Evolutionary conservation across 2,113 vertebrate species (phyloP), one percentile per base, ranked within the genome.

Genomic region (Triplophysa siluroides): DNA sequence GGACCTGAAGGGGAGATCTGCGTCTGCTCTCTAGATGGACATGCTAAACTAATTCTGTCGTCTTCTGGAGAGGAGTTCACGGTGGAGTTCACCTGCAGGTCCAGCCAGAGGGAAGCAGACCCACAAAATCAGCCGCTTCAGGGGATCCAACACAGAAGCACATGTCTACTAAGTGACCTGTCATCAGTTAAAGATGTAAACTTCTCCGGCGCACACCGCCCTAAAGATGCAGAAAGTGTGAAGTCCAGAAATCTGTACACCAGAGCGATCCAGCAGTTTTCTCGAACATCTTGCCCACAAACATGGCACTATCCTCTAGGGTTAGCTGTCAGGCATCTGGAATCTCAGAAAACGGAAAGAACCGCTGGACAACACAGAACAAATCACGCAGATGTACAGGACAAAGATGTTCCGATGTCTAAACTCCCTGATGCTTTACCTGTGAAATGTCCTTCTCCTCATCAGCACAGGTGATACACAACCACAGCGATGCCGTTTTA

Each of bases 401-500:
- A 41, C 58, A 38, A 52, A 78, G 33, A 16, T 45, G 2, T 61
- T 78, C 67, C 75, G 68, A 71, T 58, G 6, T 52, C 91, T 73
- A 10, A 0, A 65, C 90, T 97, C 79, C 95, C 95, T 76, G 82
- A 63, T 72, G 89, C 93, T 18, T 86, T 96, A 79, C 90, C 90
- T 6, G 92, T 97, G 61, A 93, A 88, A 58, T 98, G 97, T 84
- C 84, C 87, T 73, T 92, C 89, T 0, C 94, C 95, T 78, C 95
- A 98, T 75, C 81, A 93, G 81, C 97, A 98, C 91, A 96, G 96
- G 97, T 95, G 91, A 43, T 13, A n/a, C n/a, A n/a, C 67, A 38
- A 16, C 24, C 11, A n/a, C 50, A 12, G 29, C 19, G 26, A 26
- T 58, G 11, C 18, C 41, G 29, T 29, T 29, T 29, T 29, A 29